phyloP scores from a whole-genome alignment of 2,113 vertebrate genomes.

The Phaethon lepturus region DNA sequence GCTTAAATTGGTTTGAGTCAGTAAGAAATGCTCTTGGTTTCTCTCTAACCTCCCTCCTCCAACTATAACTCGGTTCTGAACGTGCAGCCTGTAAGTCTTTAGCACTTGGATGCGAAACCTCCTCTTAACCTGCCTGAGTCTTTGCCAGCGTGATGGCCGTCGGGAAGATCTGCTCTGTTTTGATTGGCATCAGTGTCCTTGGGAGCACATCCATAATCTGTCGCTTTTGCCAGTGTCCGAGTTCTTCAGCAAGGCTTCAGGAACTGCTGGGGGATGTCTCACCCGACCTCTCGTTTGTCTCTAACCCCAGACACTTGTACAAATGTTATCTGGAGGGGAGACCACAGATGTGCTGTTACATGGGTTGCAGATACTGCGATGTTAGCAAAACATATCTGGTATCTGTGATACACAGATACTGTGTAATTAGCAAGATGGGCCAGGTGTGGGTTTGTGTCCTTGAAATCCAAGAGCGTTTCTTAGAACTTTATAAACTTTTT shows the following conservation, averaged over 20 bases:
- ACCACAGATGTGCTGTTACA: not conserved
- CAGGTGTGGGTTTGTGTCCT: not conserved
- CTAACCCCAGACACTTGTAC: not conserved
- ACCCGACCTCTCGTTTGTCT: not conserved
- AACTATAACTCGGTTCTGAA: not conserved
- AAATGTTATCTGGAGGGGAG: rapidly evolving
- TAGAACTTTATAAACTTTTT: not conserved
- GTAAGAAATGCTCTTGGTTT: not conserved
- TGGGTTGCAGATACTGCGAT: not conserved
- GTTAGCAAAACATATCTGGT: no score
- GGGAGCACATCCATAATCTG: rapidly evolving
- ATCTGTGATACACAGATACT: no score
- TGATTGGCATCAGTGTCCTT: not conserved
- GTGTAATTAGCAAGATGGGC: not conserved
- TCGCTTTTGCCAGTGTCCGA: not conserved
- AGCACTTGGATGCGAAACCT: not conserved
- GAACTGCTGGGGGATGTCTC: not conserved
- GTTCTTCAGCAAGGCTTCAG: not conserved
- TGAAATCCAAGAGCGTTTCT: not conserved
- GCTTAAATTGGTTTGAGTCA: not conserved
- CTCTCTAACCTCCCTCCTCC: not conserved
- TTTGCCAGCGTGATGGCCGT: not conserved
- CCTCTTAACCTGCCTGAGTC: constrained; percentile 10
- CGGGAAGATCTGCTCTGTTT: not conserved
- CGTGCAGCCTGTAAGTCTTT: not conserved